Conservation (phyloP, 2,113 vertebrate genomes). For the Indri indri region DNA sequence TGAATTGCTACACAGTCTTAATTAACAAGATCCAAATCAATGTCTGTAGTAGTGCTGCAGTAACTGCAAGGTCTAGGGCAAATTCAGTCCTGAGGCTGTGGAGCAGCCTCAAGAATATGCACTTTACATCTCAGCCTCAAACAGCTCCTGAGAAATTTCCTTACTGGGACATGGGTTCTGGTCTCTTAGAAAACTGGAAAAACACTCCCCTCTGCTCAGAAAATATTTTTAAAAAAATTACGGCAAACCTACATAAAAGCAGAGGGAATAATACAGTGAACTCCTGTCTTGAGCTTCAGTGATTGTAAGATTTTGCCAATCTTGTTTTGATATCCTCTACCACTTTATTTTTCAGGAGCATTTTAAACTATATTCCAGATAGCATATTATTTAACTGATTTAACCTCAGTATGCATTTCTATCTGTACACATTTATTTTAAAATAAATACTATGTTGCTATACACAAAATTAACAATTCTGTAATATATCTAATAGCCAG, state of each 20-base stretch:
- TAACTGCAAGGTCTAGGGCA: neutral
- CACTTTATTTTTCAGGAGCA: neutral
- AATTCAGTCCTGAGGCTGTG: neutral
- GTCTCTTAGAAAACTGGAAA: neutral
- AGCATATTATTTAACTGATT: neutral
- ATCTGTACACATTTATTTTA: neutral
- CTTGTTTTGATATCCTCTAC: neutral
- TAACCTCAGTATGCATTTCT: neutral
- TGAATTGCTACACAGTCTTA: neutral
- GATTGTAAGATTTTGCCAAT: neutral
- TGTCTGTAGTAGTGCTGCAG: neutral
- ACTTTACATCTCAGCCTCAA: neutral
- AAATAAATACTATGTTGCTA: neutral
- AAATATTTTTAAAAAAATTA: slow-evolving; percentile 25
- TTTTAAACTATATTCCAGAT: neutral
- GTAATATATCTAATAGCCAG: neutral
- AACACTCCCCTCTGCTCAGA: neutral
- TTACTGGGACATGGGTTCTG: neutral
- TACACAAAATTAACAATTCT: neutral
- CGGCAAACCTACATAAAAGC: neutral
- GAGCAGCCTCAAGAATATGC: neutral
- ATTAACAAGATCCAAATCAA: neutral
- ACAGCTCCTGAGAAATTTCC: neutral
- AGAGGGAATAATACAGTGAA: neutral
- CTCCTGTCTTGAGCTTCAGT: neutral